Conservation (phyloP, 2,888 invertebrate genomes). For the Alsophila aescularia region DNA sequence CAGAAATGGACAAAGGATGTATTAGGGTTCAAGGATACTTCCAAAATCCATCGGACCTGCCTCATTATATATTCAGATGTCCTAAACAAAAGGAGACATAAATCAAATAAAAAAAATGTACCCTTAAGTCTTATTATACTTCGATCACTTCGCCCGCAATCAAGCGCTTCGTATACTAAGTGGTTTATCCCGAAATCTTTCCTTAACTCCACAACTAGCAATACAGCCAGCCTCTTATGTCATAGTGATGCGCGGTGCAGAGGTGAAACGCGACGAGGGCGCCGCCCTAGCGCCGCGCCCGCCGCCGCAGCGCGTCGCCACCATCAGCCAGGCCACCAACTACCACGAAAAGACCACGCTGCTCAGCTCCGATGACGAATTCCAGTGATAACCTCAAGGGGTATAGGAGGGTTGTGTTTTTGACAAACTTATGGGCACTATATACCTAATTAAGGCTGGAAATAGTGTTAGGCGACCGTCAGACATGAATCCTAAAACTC, state of each 20-base stretch:
- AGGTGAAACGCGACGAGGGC: conserved; percentile 73
- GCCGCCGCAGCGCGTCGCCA: conserved; percentile 89
- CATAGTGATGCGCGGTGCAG: conserved; percentile 74
- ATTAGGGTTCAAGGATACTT: too few relatives aligned
- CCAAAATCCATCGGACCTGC: too few relatives aligned
- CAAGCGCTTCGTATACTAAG: not conserved
- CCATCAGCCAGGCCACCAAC: conserved; percentile 89
- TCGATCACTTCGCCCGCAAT: not conserved
- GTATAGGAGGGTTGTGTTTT: not conserved
- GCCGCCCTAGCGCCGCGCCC: conserved; percentile 83
- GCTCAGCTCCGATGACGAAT: conserved; percentile 97
- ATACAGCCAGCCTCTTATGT: not conserved
- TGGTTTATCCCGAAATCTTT: not conserved
- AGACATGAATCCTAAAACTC: too few relatives aligned
- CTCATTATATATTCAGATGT: too few relatives aligned
- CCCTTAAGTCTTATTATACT: not conserved
- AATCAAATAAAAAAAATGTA: not conserved
- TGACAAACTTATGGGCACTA: not conserved
- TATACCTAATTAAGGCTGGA: not conserved
- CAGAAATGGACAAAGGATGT: too few relatives aligned
- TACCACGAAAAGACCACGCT: conserved; percentile 98
- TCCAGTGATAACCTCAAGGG: conserved; percentile 85
- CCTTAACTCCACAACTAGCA: not conserved
- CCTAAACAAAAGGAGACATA: too few relatives aligned
- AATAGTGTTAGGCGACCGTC: not conserved